A percentile compares a stretch with the other conserved stretches of the same genome.
These are phyloP conservation scores for Panzeria rudis DNA, from an alignment of 2,888 invertebrate species.

Conservation along the genomic window DNA sequence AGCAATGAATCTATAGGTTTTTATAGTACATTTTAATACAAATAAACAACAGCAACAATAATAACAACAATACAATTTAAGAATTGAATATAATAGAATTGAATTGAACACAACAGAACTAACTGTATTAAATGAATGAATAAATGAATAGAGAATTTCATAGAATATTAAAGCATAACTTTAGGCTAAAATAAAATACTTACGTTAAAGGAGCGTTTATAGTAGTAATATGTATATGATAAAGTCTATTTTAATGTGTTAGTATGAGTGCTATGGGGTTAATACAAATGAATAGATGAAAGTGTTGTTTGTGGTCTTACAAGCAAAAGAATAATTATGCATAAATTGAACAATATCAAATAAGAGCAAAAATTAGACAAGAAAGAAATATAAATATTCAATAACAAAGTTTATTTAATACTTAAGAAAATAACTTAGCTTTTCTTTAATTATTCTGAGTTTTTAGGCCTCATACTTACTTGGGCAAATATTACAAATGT, in stretches of 20 bases:
- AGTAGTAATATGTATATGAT: not conserved
- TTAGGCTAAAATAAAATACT: slow-evolving; percentile 40
- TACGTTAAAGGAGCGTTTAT: slow-evolving; percentile 18
- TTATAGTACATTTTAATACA: slow-evolving; percentile 7
- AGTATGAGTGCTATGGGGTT: not conserved
- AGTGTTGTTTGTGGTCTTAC: slow-evolving; percentile 6
- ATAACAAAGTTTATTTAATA: not conserved
- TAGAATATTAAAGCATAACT: slow-evolving; percentile 46
- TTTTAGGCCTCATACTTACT: too few relatives aligned
- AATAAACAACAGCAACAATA: not conserved
- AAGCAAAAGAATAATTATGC: slow-evolving; percentile 18
- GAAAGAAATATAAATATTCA: not conserved
- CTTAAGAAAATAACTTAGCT: not conserved
- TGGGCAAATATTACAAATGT: too few relatives aligned
- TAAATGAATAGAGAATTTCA: slow-evolving; percentile 20
- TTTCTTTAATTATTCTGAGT: not conserved
- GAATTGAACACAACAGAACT: slow-evolving; percentile 5
- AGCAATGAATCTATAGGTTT: slow-evolving; percentile 49
- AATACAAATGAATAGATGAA: not conserved
- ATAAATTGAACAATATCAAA: not conserved
- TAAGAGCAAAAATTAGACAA: not conserved
- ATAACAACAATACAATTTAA: not conserved
- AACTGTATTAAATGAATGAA: slow-evolving; percentile 20
- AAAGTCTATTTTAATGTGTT: not conserved
- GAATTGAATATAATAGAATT: slow-evolving; percentile 30